Evolutionary conservation across 2,888 invertebrate species (phyloP), one percentile per base, ranked within the genome.

Genomic region (Stenotaenia linearis): DNA sequence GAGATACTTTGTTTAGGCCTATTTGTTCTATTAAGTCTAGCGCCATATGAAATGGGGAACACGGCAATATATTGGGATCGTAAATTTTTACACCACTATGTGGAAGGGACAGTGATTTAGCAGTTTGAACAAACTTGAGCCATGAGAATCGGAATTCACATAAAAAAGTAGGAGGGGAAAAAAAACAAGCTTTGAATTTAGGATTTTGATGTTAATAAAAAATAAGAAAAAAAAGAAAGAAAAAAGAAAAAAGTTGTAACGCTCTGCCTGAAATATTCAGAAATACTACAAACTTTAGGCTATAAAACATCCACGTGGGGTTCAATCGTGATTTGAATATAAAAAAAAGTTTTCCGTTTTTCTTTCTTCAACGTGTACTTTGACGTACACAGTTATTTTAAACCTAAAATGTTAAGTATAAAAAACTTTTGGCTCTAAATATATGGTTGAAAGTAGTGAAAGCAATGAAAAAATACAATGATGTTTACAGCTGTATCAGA

Each of bases 81-180:
- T 69, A 69, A 69, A 69, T 69, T 69, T 69, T 69, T 69, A 69
- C 69, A 69, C 69, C 69, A 50, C 10, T 69, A 6, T 69, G 69
- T 69, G 69, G 69, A 69, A 69, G 69, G 56, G 69, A 69, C 69
- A 25, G 69, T 69, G 69, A 69, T 69, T 69, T 69, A 69, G 69
- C 69, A 69, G 69, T 69, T 69, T 69, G 69, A 69, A 69, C 69
- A 69, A 69, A 69, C 69, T 69, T 69, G 69, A 69, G 69, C 69
- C 69, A 28, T 28, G 69, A 69, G 69, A 69, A 69, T 69, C 69
- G 69, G 69, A 69, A 28, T 69, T 28, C 69, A 69, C 69, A 69
- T 69, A 69, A 69, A 69, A 56, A 69, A 69, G n/a, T 6, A 15
- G n/a, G n/a, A 45, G 45, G 18, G 56, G 23, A 23, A 69, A 69